Evolutionary conservation across 1,140 invertebrate genomes (phyloP), one percentile per base, ranked within the genome.

Genomic region (Atopsyche davidsoni): DNA sequence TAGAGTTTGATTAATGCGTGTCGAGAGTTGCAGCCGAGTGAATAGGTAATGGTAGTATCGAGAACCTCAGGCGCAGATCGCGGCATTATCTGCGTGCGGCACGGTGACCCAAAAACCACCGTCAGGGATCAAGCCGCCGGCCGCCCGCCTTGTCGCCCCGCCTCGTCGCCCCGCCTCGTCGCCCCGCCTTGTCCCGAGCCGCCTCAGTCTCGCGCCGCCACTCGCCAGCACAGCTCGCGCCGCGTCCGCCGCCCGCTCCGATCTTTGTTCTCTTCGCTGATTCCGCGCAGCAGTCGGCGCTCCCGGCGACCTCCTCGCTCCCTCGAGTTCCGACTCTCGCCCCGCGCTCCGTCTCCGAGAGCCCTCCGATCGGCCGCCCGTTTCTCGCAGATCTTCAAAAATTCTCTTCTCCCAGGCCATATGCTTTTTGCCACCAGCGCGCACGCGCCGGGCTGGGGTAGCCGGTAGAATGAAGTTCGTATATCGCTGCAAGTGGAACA

Each of bases 401-500:
- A 72, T 69, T 68, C 69, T 67, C 69, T 53, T 59, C 53, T 63
- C 55, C 62, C 62, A 60, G 50, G 63, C 62, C 58, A 56, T 48
- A 66, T 57, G 61, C 56, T 62, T 68, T 63, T 65, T 68, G 68
- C 48, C 63, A 60, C 67, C 67, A 62, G 64, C 62, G 59, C 66
- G 61, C 53, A 71, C 68, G 69, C 63, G 64, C 62, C 60, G 55
- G 59, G 58, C 62, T 62, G 68, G 70, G 68, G 63, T 67, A 66
- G 60, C 66, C 63, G 63, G 68, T 71, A 74, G 69, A 70, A 74
- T 74, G 72, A 71, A 71, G 83, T 86, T 80, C 83, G 80, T 78
- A 73, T 89, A 89, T 79, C 81, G 79, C 66, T 89, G 86, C 79
- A 87, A 85, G 74, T 89, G 86, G 86, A 89, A 87, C 72, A 82